Evolutionary conservation across 92 coral and sea anemone genomes (phyloP).

Genomic region (Diadumene lineata): DNA sequence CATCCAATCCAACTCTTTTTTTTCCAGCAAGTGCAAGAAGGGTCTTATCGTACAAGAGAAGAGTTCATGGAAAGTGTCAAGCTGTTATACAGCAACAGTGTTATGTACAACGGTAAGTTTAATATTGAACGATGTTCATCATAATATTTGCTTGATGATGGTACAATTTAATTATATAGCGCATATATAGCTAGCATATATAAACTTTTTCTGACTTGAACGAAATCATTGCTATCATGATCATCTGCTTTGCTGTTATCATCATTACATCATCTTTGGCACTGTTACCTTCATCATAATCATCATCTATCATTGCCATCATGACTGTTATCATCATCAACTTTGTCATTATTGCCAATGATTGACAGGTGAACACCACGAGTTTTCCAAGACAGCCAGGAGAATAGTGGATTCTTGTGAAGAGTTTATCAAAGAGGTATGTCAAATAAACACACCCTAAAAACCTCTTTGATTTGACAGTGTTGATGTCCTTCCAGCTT

Average conservation of each 20-base stretch:
- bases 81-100: conserved; percentile 78
- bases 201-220: background rate
- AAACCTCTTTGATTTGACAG: no score
- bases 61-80: conserved; percentile 88
- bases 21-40: conserved; percentile 87
- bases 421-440: conserved; percentile 81
- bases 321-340: background rate
- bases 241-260: background rate
- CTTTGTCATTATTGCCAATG: background rate
- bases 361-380: conserved; percentile 74
- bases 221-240: background rate
- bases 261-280: background rate
- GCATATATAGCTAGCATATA: no score
- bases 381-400: conserved; percentile 80
- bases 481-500: no score
- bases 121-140: background rate
- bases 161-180: no score
- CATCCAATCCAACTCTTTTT: background rate
- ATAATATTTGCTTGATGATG: no score
- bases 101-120: conserved; percentile 82
- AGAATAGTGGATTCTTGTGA: conserved; percentile 74
- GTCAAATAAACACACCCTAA: no score
- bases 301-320: background rate
- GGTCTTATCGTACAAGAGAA: conserved; percentile 80
- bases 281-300: background rate